Evolutionary conservation across 2,888 invertebrate genomes (phyloP).

Genomic region (Zygaena filipendulae): DNA sequence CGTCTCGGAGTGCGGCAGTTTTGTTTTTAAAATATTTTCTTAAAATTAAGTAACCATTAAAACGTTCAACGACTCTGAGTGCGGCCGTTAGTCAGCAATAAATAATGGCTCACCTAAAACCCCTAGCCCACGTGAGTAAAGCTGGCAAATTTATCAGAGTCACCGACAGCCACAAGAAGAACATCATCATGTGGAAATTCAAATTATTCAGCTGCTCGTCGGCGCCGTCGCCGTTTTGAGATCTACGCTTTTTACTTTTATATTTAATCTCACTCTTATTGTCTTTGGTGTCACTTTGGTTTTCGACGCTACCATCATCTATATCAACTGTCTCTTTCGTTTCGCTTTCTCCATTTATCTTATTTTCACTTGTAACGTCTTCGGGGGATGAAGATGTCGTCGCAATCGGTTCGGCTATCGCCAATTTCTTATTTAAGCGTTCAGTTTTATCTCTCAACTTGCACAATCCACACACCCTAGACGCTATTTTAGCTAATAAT

Average conservation of each 20-base stretch:
- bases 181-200: constrained; percentile 79
- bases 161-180: constrained; percentile 74
- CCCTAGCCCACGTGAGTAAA: constrained; percentile 82
- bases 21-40: too few relatives aligned
- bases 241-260: constrained; percentile 1
- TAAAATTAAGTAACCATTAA: too few relatives aligned
- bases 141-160: constrained; percentile 78
- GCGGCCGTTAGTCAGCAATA: too few relatives aligned
- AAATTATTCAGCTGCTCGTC: constrained; percentile 59
- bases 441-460: constrained; percentile 2
- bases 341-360: background rate
- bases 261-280: constrained; percentile 1
- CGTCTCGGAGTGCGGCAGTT: too few relatives aligned
- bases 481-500: constrained; percentile 46
- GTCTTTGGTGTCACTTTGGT: constrained; percentile 11
- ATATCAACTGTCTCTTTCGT: background rate
- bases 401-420: background rate
- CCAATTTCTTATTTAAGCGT: background rate
- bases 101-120: constrained; percentile 82
- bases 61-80: too few relatives aligned
- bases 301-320: constrained; percentile 1
- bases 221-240: constrained; percentile 3
- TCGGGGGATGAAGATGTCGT: too few relatives aligned
- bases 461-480: constrained; percentile 28
- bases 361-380: background rate